A percentile compares a stretch with the other conserved stretches of the same genome.
These are phyloP conservation scores for Cyclophora punctaria DNA, from an alignment of 2,888 invertebrate genomes.

Conservation along the genomic window DNA sequence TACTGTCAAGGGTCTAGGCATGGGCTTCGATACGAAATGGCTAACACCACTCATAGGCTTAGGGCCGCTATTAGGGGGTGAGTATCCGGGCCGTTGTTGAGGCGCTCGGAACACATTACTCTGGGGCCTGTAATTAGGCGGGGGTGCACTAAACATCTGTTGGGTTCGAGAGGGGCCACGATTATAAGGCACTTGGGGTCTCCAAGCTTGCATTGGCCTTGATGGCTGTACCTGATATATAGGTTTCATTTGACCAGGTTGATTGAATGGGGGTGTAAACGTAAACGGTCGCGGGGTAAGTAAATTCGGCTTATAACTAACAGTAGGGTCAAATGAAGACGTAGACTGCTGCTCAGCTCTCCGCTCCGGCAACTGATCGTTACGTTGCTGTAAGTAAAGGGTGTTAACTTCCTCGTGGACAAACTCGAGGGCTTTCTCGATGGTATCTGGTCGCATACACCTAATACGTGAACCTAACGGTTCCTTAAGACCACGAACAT, in stretches of 20 bases:
- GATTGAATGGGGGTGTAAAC: not conserved
- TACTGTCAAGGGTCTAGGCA: not conserved
- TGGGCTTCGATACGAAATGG: conserved; percentile 7
- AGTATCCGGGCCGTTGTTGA: not conserved
- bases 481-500: conserved; percentile 11
- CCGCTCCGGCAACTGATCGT: not conserved
- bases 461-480: conserved; percentile 12
- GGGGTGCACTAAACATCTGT: not conserved
- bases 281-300: not conserved
- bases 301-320: not conserved
- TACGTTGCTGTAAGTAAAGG: not conserved
- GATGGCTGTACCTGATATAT: not conserved
- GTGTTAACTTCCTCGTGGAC: not conserved
- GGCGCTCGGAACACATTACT: too few relatives aligned
- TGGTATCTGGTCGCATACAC: conserved; percentile 12
- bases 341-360: not conserved
- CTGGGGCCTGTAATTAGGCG: not conserved
- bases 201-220: not conserved
- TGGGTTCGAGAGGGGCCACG: not conserved
- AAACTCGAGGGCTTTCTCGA: not conserved
- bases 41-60: conserved; percentile 5
- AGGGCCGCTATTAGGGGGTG: not conserved
- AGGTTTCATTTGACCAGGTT: not conserved
- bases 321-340: not conserved
- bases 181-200: not conserved